Base-by-base conservation (phyloP, 2,113 vertebrate genomes). In the Podilymbus podiceps region DNA sequence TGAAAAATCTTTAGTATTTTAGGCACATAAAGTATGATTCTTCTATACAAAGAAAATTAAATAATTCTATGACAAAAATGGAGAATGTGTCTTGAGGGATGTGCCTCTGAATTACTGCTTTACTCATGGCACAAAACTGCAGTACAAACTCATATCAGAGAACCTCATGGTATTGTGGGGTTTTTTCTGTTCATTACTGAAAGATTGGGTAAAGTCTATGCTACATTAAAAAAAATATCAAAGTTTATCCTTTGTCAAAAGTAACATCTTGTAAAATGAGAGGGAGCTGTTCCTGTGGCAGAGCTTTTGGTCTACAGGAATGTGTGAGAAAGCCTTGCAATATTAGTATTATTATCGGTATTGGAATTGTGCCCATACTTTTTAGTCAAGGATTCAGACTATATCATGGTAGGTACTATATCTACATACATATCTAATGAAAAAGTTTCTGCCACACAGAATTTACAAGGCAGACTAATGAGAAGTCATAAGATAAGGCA, bases 141-240 rank as follows among this genome's bases (percentile, higher is more conserved):
- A 13, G 44, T 7, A 38, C 28, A n/a, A 47, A 55, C 17, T 28
- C 33, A 11, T 7, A 56, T 9, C 53, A 16, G 28, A 63, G 49
- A 31, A 38, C 31, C 44, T 15, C 35, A 4, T 1, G 5, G 17
- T 15, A 27, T 3, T 47, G 28, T 1, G 3, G 22, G 6, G 10
- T 20, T 64, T 59, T 58, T 60, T 3, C 47, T 56, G 24, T 28
- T 72, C 19, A 31, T 25, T 60, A 40, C 58, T 33, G 53, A 33
- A 47, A 55, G 19, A 52, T 9, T 25, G 9, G 12, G 17, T 24
- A 46, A 85, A 59, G 44, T n/a, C 53, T 35, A 27, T 24, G 10
- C 30, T 25, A 11, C 4, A 8, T 1, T 38, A 38, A 38, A 38
- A 38, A 38, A 38, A 38, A 38, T 8, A 38, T 38, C 38, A 38